Percentiles rank a stretch among this genome's conserved stretches.
These are phyloP conservation scores for Scleropages formosus DNA, from an alignment of 2,797 vertebrate genomes.

Conservation along the genomic window DNA sequence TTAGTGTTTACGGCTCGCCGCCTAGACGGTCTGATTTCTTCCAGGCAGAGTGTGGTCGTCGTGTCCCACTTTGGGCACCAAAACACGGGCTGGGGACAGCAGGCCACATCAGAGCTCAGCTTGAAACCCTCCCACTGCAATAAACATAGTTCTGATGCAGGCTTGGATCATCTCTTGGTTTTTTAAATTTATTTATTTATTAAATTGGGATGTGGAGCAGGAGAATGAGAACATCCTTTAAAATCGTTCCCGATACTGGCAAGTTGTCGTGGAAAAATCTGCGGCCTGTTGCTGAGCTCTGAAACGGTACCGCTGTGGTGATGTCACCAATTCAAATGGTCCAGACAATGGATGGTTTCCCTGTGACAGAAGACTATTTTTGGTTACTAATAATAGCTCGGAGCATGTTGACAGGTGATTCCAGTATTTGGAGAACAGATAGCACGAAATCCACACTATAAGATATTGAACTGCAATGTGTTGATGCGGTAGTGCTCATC, in stretches of 20 bases:
- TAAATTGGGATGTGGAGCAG: background rate
- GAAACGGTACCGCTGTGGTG: background rate
- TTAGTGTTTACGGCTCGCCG: background rate
- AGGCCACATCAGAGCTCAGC: constrained; percentile 65
- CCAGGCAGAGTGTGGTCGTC: constrained; percentile 24
- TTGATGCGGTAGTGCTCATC: background rate
- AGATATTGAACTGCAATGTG: background rate
- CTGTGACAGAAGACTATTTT: background rate
- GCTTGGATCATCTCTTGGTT: constrained; percentile 52
- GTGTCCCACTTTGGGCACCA: constrained; percentile 41
- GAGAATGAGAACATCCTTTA: constrained; percentile 50
- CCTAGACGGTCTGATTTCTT: constrained; percentile 29
- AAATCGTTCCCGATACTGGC: constrained; percentile 12
- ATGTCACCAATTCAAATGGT: background rate
- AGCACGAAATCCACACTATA: background rate
- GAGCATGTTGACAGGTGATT: background rate
- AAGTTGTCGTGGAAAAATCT: background rate
- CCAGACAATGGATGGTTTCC: background rate
- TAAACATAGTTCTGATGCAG: constrained; percentile 50
- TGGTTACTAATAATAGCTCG: background rate
- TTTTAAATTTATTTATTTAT: background rate
- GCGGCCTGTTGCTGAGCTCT: background rate
- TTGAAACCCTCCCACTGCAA: constrained; percentile 54
- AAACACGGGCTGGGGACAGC: constrained; percentile 42
- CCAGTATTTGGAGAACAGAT: background rate